These are phyloP conservation scores for Chinchilla lanigera DNA, from an alignment of 2,113 vertebrate species.

Conservation along the genomic window DNA sequence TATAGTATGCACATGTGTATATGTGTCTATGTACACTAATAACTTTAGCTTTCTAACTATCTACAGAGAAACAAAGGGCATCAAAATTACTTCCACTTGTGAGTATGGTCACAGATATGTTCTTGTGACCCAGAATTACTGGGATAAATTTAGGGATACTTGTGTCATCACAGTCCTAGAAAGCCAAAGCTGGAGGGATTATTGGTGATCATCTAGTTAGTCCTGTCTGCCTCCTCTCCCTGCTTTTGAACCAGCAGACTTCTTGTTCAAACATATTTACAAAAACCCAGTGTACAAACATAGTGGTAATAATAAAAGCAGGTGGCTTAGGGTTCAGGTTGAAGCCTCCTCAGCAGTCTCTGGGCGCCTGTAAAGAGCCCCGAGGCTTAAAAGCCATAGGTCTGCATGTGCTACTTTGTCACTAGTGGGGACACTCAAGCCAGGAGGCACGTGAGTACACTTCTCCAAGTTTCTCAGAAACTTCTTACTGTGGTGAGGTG, in stretches of 20 bases:
- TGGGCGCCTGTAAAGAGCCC: neutral
- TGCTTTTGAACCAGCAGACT: neutral
- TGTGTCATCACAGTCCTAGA: neutral
- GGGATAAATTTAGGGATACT: neutral
- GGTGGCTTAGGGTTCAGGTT: neutral
- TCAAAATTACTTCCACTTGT: neutral
- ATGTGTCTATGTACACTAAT: neutral
- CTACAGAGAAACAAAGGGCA: neutral
- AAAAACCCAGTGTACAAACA: neutral
- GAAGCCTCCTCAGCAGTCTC: neutral
- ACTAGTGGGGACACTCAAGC: neutral
- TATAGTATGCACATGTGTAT: fast-evolving
- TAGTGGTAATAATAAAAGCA: neutral
- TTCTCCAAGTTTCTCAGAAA: neutral
- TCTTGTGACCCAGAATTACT: neutral
- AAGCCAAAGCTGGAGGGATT: neutral
- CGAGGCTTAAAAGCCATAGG: neutral
- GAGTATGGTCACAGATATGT: neutral
- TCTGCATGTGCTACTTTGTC: neutral
- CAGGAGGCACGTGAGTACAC: neutral
- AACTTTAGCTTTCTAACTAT: neutral
- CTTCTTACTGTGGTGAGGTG: too few relatives aligned
- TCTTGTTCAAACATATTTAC: neutral
- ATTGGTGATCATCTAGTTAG: neutral
- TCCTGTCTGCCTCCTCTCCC: neutral